Base-by-base conservation (phyloP, 2,797 vertebrate species). In the Emys orbicularis region DNA sequence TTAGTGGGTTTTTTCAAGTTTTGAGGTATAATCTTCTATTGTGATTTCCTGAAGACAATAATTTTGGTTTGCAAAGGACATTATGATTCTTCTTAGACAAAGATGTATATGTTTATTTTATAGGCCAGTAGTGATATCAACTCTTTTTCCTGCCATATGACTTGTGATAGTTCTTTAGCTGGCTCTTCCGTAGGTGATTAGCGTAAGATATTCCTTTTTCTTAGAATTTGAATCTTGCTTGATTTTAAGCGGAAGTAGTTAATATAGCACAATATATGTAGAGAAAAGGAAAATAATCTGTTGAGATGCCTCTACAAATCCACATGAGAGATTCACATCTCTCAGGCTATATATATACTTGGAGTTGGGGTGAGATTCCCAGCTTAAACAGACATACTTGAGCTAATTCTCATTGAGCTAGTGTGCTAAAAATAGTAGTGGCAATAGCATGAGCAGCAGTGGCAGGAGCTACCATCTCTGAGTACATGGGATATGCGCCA, bases 141-240 rank as follows among this genome's bases (percentile, higher is more conserved):
- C 31, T 44, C 9, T 25, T 74, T 74, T n/a, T 25, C 68, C 68
- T 74, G 68, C 37, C 11, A 25, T 44, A 27, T 44, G 37, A 74
- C 23, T 44, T 19, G 6, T 0, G 3, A 0, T 15, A 12, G 53
- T 86, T 53, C 50, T 49, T 57, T 15, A 44, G 23, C 3, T 27
- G 2, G 2, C 49, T 23, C 47, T 47, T 31, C 44, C 44, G 5
- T 16, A 23, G 47, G 2, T 5, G 41, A n/a, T 27, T 8, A 68
- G 29, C 34, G 61, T 50, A 9, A 1, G 9, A 16, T 37, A 29
- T 49, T 8, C 15, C 31, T 77, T 15, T 27, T 41, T 11, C 37
- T 5, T 5, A 3, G 37, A 53, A 44, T 61, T 79, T 81, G 83
- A 84, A 53, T 12, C 4, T 54, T 23, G 34, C 16, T 57, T 49